Percentiles rank a stretch among this genome's conserved stretches.
Evolutionary conservation across 23 tunicate species (phyloP).

Genomic region (Corella eumyota): DNA sequence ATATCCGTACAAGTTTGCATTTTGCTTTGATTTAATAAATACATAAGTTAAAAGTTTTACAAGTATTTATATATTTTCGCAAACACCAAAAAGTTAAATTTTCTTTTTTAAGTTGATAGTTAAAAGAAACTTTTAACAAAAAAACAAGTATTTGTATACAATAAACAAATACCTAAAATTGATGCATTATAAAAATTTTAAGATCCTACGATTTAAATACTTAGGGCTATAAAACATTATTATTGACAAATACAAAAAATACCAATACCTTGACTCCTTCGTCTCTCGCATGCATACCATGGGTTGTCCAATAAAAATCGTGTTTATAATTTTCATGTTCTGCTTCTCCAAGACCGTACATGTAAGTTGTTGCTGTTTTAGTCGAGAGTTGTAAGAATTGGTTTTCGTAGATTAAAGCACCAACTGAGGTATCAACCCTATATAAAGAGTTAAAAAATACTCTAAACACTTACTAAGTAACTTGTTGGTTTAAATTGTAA

Average conservation of each 20-base stretch:
- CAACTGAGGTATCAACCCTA: constrained; percentile 62
- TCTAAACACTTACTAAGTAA: not conserved
- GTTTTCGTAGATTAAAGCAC: constrained; percentile 53
- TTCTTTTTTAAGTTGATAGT: too few species aligned
- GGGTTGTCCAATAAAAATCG: constrained; percentile 58
- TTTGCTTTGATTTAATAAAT: constrained; percentile 26
- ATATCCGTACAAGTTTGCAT: constrained; percentile 79
- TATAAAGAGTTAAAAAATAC: not conserved
- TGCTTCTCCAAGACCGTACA: constrained; percentile 75
- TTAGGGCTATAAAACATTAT: too few species aligned
- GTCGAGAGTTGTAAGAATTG: constrained; percentile 68
- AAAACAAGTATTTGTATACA: too few species aligned
- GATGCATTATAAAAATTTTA: too few species aligned
- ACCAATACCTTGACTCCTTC: constrained; percentile 61
- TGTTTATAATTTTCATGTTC: constrained; percentile 51
- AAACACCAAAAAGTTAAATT: too few species aligned
- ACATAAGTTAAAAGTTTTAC: too few species aligned
- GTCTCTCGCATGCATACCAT: constrained; percentile 64
- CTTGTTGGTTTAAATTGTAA: not conserved
- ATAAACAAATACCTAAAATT: too few species aligned
- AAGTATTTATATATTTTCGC: too few species aligned
- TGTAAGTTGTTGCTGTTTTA: constrained; percentile 20
- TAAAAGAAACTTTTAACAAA: too few species aligned
- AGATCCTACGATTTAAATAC: too few species aligned
- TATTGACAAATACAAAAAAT: too few species aligned